phyloP scores from a whole-genome alignment of 2,113 vertebrate species.

The Phaetusa simplex region DNA sequence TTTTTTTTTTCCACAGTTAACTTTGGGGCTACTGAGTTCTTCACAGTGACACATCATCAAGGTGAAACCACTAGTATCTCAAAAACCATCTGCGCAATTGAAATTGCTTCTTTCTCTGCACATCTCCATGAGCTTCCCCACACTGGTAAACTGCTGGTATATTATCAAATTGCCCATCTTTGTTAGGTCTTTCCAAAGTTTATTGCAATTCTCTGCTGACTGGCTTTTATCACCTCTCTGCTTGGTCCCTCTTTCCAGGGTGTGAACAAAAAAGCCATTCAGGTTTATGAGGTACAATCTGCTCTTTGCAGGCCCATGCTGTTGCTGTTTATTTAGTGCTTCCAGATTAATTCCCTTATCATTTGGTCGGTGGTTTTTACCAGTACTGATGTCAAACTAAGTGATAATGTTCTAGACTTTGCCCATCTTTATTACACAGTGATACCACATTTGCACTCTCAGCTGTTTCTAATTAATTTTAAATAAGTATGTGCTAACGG shows the following conservation, averaged over 20 bases:
- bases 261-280: background rate
- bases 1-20: background rate
- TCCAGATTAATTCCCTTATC: background rate
- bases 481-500: background rate
- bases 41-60: background rate
- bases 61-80: background rate
- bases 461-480: background rate
- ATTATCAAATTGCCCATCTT: background rate
- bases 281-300: background rate
- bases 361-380: background rate
- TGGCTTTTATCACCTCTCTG: background rate
- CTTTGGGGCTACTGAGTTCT: background rate
- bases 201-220: background rate
- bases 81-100: background rate
- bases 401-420: background rate
- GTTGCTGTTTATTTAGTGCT: background rate
- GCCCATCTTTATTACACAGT: background rate
- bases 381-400: background rate
- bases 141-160: background rate
- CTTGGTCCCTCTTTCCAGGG: background rate
- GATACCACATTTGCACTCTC: background rate
- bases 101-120: background rate
- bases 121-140: background rate
- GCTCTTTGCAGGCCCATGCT: background rate
- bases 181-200: background rate